phyloP scores from a whole-genome alignment of 2,888 invertebrate species.

The Silvanus unidentatus region DNA sequence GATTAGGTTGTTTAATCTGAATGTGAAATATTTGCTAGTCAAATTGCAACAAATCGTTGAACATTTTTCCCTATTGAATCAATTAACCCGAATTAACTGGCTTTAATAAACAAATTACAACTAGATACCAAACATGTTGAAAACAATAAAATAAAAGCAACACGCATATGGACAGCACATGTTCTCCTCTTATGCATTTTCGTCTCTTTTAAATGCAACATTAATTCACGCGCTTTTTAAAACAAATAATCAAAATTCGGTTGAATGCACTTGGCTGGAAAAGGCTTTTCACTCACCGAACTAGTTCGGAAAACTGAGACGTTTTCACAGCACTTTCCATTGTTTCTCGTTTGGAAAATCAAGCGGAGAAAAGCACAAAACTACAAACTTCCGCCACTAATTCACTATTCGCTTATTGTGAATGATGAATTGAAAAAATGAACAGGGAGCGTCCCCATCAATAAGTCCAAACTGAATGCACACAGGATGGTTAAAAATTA shows the following conservation, averaged over 20 bases:
- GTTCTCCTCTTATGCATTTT: slow-evolving; percentile 8
- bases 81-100: slow-evolving; percentile 17
- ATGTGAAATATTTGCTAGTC: no score
- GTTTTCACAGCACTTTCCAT: slow-evolving; percentile 28
- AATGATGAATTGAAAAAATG: background rate
- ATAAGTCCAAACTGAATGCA: slow-evolving; percentile 5
- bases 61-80: slow-evolving; percentile 7
- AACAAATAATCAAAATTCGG: no score
- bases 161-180: slow-evolving; percentile 26
- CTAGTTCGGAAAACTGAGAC: slow-evolving; percentile 37
- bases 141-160: slow-evolving; percentile 12
- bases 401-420: background rate
- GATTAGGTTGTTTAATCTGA: no score
- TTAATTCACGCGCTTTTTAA: slow-evolving; percentile 12
- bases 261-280: background rate
- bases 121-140: slow-evolving; percentile 1
- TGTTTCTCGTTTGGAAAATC: slow-evolving; percentile 12
- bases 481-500: slow-evolving; percentile 46
- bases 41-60: no score
- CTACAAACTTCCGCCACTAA: slow-evolving; percentile 1
- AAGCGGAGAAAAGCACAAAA: slow-evolving; percentile 4
- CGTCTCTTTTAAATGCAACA: no score
- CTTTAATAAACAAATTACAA: slow-evolving; percentile 18
- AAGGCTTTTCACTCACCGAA: slow-evolving; percentile 29
- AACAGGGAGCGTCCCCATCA: slow-evolving; percentile 23